phyloP scores from a whole-genome alignment of 2,113 vertebrate species.

The Caloenas nicobarica region DNA sequence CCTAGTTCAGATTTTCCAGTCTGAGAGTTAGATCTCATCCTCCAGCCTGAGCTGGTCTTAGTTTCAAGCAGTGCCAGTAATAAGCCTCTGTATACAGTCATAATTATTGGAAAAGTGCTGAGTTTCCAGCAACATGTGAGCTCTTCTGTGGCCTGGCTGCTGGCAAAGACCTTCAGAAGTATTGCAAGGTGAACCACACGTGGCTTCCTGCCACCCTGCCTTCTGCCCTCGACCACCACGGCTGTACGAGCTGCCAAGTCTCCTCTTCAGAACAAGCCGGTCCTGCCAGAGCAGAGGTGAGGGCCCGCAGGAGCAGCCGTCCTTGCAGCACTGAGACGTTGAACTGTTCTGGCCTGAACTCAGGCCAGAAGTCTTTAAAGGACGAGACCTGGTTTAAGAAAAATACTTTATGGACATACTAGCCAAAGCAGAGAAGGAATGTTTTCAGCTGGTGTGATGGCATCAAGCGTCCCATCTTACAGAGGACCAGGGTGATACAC shows the following conservation, averaged over 20 bases:
- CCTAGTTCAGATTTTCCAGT: slow-evolving; percentile 27
- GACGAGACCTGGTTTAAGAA: not conserved
- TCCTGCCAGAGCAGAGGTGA: not conserved
- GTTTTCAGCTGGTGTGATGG: not conserved
- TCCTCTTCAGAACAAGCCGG: not conserved
- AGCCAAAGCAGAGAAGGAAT: not conserved
- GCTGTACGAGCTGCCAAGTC: not conserved
- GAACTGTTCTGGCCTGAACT: not conserved
- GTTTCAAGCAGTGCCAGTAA: not conserved
- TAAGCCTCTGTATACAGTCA: not conserved
- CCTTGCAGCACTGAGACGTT: not conserved
- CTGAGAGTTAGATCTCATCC: not conserved
- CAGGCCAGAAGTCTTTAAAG: not conserved
- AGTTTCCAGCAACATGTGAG: not conserved
- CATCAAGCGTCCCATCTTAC: not conserved
- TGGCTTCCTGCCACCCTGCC: not conserved
- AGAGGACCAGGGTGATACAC: rapidly evolving
- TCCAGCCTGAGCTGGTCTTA: not conserved
- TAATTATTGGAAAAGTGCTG: not conserved
- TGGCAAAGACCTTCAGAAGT: not conserved
- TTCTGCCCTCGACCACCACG: rapidly evolving
- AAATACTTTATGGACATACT: not conserved
- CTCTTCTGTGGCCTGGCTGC: not conserved
- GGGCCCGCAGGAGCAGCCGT: not conserved
- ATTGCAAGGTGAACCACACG: not conserved